Percentiles rank a stretch among this genome's conserved stretches.
Conservation (phyloP, 2,113 vertebrate genomes). For the Cromileptes altivelis region DNA sequence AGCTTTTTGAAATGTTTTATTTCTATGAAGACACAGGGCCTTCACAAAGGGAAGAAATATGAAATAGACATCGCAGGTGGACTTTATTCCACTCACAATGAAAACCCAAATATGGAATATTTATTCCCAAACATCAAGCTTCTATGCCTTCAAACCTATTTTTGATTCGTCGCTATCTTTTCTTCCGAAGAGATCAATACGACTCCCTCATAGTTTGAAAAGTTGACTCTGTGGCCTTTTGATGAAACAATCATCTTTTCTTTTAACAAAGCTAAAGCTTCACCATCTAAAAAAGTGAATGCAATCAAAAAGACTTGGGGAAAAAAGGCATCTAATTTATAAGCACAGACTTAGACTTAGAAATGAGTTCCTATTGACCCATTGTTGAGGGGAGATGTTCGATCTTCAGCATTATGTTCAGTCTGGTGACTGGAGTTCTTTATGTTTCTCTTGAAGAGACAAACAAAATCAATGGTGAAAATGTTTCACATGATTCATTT, state of each 20-base stretch:
- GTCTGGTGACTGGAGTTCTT: constrained; percentile 83
- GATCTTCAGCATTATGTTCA: constrained; percentile 84
- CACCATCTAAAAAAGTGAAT: constrained; percentile 65
- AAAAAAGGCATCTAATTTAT: constrained; percentile 70
- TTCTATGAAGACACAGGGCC: not conserved
- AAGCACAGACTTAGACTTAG: constrained; percentile 68
- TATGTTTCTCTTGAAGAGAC: constrained; percentile 85
- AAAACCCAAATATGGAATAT: constrained; percentile 34
- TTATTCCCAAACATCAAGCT: constrained; percentile 42
- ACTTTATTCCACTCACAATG: constrained; percentile 22
- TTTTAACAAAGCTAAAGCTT: constrained; percentile 68
- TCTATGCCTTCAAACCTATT: constrained; percentile 30
- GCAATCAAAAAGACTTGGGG: constrained; percentile 65
- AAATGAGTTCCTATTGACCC: constrained; percentile 77
- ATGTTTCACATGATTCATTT: constrained; percentile 88
- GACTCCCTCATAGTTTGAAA: constrained; percentile 57
- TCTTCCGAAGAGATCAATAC: constrained; percentile 56
- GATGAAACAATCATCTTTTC: constrained; percentile 60
- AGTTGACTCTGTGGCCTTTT: constrained; percentile 59
- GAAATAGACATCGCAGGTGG: constrained; percentile 12
- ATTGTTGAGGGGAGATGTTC: constrained; percentile 86
- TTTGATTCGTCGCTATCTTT: constrained; percentile 48
- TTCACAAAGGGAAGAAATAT: constrained; percentile 8
- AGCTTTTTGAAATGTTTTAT: constrained; percentile 28
- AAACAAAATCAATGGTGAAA: constrained; percentile 89